Evolutionary conservation across 2,888 invertebrate genomes (phyloP), one percentile per base, ranked within the genome.

Genomic region (Oxyteleia sp.): DNA sequence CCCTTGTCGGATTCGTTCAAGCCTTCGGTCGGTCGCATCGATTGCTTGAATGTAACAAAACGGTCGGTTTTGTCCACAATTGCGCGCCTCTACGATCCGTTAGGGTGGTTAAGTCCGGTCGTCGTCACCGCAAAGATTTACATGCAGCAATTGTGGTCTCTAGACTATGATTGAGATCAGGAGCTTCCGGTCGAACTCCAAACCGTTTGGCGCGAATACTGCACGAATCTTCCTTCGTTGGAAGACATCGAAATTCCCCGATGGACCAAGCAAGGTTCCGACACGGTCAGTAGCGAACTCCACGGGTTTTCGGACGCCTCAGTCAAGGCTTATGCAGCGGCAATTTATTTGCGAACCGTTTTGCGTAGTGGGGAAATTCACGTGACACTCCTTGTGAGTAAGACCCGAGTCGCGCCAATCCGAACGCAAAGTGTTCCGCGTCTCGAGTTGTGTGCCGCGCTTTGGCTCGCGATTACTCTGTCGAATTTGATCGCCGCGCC

Each of bases 221-320:
- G 13, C 26, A 5, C 13, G 2, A 1, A 26, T 4, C 13, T 51
- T 2, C 51, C 51, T 0, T 26, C 13, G 3, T 13, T 51, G 23
- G 4, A 16, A 13, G 23, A 20, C 1, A 20, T 26, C 2, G 3
- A 11, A 0, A 32, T 53, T 15, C 29, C 51, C 4, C 29, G 29
- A 15, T 53, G 51, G 51, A 53, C 51, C 29, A 1, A 29, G 5
- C 51, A 53, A 15, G 29, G 51, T 15, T 10, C 29, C 20, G 26
- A 26, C 7, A 51, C 2, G 1, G n/a, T 2, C 8, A 0, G 18
- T 2, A 3, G n/a, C n/a, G 11, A 20, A 8, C 7, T 51, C 1
- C 49, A 51, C 23, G 49, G 49, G 2, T 51, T 51, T 7, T 4
- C 13, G 23, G 49, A 51, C 16, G 23, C 49, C 1, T 51, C 49